Percentiles rank a stretch among this genome's conserved stretches.
phyloP scores from a whole-genome alignment of 2,113 vertebrate genomes.

The Pseudonaja textilis region DNA sequence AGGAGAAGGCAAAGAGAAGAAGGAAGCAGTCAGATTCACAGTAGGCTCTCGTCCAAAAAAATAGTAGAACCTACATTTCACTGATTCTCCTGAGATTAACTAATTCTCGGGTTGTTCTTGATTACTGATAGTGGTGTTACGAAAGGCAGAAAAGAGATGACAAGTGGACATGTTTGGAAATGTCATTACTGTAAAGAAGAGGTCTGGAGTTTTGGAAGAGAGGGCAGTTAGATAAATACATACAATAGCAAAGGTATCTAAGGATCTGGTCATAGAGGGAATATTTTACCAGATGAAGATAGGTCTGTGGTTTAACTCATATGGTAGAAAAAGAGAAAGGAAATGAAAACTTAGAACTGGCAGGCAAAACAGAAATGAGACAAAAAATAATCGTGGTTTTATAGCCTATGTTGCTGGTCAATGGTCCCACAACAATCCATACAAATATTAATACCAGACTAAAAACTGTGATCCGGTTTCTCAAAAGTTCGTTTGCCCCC shows the following conservation, averaged over 20 bases:
- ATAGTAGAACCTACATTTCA: constrained; percentile 35
- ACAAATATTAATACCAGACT: not conserved
- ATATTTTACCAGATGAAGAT: constrained; percentile 43
- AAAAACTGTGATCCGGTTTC: not conserved
- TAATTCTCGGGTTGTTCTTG: constrained; percentile 41
- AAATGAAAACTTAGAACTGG: constrained; percentile 44
- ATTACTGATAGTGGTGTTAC: constrained; percentile 7
- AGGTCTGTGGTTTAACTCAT: constrained; percentile 34
- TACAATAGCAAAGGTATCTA: constrained; percentile 24
- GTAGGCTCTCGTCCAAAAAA: constrained; percentile 26
- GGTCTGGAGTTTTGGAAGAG: constrained; percentile 21
- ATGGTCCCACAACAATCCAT: not conserved
- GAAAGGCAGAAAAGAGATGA: constrained; percentile 30
- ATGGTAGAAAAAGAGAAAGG: constrained; percentile 7
- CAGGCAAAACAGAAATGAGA: constrained; percentile 25
- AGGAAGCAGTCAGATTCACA: constrained; percentile 54
- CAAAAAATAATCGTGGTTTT: not conserved
- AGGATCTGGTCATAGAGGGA: constrained; percentile 33
- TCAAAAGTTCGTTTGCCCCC: not conserved
- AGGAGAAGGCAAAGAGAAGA: constrained; percentile 60
- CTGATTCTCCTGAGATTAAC: constrained; percentile 26
- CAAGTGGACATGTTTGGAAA: constrained; percentile 45
- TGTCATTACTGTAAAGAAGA: constrained; percentile 23
- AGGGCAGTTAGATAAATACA: constrained; percentile 22
- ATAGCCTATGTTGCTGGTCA: not conserved